phyloP scores from a whole-genome alignment of 92 coral and sea anemone species.

The Bergia puertoricense region DNA sequence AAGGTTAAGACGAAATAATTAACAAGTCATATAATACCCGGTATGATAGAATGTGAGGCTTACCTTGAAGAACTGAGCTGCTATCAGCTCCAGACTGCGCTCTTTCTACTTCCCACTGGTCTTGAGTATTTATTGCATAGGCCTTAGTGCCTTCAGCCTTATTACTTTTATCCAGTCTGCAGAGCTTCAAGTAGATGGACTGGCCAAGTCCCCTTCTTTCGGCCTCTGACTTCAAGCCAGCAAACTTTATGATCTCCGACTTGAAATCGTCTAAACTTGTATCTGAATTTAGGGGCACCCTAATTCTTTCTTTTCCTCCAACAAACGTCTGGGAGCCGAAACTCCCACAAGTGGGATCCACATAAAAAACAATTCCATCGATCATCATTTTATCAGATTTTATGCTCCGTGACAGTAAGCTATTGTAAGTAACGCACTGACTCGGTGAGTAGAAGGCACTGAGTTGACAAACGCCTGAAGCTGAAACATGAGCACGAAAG shows the following conservation, averaged over 20 bases:
- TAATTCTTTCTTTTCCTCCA: too few relatives aligned
- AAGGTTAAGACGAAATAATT: neutral
- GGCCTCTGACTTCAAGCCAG: conserved; percentile 56
- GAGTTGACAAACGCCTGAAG: too few relatives aligned
- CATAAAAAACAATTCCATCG: too few relatives aligned
- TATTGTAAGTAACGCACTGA: too few relatives aligned
- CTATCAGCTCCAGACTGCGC: conserved; percentile 1
- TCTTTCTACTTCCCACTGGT: conserved; percentile 55
- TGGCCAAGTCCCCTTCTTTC: conserved; percentile 54
- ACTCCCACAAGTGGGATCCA: too few relatives aligned
- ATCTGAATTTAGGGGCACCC: too few relatives aligned
- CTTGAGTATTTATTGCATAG: conserved; percentile 48
- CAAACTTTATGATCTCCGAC: neutral
- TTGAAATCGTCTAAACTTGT: neutral
- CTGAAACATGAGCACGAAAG: neutral
- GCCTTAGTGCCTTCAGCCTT: conserved; percentile 39
- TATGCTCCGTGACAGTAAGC: too few relatives aligned
- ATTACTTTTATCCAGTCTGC: conserved; percentile 40
- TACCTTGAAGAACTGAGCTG: conserved; percentile 22
- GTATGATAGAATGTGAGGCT: neutral
- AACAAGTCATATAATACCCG: conserved; percentile 10
- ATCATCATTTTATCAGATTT: too few relatives aligned
- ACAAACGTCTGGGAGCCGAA: too few relatives aligned
- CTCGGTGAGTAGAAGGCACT: too few relatives aligned
- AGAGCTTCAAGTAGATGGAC: conserved; percentile 46